Base-by-base conservation (phyloP, 2,113 vertebrate genomes). In the Ia io region DNA sequence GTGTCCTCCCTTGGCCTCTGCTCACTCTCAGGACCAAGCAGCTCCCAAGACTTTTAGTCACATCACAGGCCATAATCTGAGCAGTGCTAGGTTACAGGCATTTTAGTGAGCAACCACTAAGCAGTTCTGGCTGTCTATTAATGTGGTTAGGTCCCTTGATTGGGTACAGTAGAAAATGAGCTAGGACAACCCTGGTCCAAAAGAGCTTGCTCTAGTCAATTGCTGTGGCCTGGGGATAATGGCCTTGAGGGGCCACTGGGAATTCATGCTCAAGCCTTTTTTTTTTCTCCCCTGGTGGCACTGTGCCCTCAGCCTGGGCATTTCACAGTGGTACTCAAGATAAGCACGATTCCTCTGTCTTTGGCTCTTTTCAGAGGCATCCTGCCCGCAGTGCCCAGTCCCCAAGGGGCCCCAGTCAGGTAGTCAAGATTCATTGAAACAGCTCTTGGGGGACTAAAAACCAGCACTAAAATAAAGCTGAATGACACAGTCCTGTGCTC, bases 381-480 rank as follows among this genome's bases (percentile, higher is more conserved):
- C 67, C 78, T 79, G 30, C 80, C 85, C 25, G n/a, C 23, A 78
- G 37, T 79, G 44, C 77, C 73, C 91, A 93, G 78, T 71, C 28
- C 88, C 51, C 44, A 49, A 23, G 88, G 92, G n/a, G 32, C 23
- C 40, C 74, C 87, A 30, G 10, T 78, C 44, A 67, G 22, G 85
- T 96, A 96, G 97, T 97, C 90, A 94, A 0, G 5, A 94, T 84
- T 59, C 69, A 53, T 76, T 97, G 71, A 84, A 96, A 97, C 89
- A 90, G 2, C 93, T 96, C 5, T 67, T 1, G 93, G 97, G 87
- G 93, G 84, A 95, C 91, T 61, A 86, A 95, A 97, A 92, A 86
- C 95, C 95, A 73, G 96, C 91, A 97, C 95, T 96, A 92, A 97
- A 98, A 98, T 98, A 98, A 98, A 98, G 97, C 95, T 96, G 96